A percentile compares a stretch with the other conserved stretches of the same genome.
Evolutionary conservation across 2,113 vertebrate species (phyloP).

Genomic region (Salvelinus fontinalis): DNA sequence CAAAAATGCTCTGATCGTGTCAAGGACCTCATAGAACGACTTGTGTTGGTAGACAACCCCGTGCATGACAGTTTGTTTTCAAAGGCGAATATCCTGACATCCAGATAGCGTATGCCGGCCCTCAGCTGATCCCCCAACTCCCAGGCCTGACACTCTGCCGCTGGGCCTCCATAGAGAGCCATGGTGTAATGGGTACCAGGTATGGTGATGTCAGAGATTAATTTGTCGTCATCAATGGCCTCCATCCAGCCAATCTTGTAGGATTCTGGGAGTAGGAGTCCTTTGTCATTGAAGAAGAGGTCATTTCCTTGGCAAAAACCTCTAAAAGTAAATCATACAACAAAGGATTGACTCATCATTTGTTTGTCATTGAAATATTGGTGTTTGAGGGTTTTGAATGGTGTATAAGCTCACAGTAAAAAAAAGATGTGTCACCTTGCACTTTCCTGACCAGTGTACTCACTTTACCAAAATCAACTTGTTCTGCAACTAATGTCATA

Average conservation of each 20-base stretch:
- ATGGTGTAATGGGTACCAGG: slow-evolving; percentile 79
- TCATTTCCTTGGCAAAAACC: slow-evolving; percentile 22
- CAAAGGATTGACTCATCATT: too few species aligned
- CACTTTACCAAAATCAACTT: too few species aligned
- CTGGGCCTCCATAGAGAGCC: slow-evolving; percentile 63
- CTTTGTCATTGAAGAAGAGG: slow-evolving; percentile 43
- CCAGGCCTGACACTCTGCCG: slow-evolving; percentile 68
- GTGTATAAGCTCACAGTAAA: too few species aligned
- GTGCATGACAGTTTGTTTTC: slow-evolving; percentile 63
- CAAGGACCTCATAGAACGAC: slow-evolving; percentile 38
- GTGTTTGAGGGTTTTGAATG: too few species aligned
- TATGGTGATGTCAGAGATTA: slow-evolving; percentile 71
- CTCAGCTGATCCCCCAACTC: slow-evolving; percentile 68
- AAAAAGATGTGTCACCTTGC: too few species aligned
- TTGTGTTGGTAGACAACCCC: slow-evolving; percentile 67
- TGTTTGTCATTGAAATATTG: too few species aligned
- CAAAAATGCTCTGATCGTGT: slow-evolving; percentile 46
- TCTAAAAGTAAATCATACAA: slow-evolving; percentile 21
- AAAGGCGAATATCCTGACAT: slow-evolving; percentile 65
- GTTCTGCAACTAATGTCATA: too few species aligned
- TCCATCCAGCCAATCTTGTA: slow-evolving; percentile 74
- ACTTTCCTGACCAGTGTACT: too few species aligned
- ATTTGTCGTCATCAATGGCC: slow-evolving; percentile 46
- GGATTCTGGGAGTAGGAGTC: slow-evolving; percentile 37
- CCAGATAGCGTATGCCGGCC: slow-evolving; percentile 75